Evolutionary conservation across 2,888 invertebrate species (phyloP).

Genomic region (Patella pellucida): DNA sequence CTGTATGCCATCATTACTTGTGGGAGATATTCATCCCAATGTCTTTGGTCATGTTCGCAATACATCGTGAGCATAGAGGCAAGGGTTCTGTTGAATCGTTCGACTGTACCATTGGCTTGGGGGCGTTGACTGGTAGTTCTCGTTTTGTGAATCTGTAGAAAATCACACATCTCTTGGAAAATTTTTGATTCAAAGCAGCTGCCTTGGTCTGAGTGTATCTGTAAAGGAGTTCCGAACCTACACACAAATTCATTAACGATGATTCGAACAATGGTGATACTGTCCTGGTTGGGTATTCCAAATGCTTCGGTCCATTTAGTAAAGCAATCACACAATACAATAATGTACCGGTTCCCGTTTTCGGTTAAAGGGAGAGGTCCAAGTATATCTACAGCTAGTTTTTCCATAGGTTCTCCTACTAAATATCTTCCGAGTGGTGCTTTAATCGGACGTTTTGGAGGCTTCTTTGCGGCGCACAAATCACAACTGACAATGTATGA

Average conservation of each 20-base stretch:
- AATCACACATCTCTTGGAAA: slow-evolving; percentile 29
- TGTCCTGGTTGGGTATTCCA: slow-evolving; percentile 23
- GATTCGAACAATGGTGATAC: slow-evolving; percentile 13
- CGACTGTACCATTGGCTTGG: slow-evolving; percentile 32
- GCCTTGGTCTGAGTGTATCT: slow-evolving; percentile 26
- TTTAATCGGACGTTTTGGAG: not conserved
- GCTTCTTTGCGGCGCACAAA: not conserved
- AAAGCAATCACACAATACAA: slow-evolving; percentile 21
- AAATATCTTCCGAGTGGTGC: slow-evolving; percentile 8
- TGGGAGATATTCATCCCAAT: slow-evolving; percentile 32
- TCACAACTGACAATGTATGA: not conserved
- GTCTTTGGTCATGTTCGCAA: slow-evolving; percentile 22
- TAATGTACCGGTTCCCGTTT: slow-evolving; percentile 18
- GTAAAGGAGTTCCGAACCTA: slow-evolving; percentile 25
- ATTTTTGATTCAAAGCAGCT: slow-evolving; percentile 25
- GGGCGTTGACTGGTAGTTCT: slow-evolving; percentile 26
- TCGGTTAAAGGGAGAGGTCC: slow-evolving; percentile 15
- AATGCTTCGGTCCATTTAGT: too few species aligned
- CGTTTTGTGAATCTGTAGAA: slow-evolving; percentile 32
- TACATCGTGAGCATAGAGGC: slow-evolving; percentile 23
- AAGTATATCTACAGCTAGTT: slow-evolving; percentile 17
- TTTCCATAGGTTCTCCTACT: slow-evolving; percentile 19
- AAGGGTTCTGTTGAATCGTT: slow-evolving; percentile 36
- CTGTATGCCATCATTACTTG: slow-evolving; percentile 38
- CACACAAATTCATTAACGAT: slow-evolving; percentile 22